phyloP scores from a whole-genome alignment of 1,140 invertebrate genomes.

The Drosophila busckii region DNA sequence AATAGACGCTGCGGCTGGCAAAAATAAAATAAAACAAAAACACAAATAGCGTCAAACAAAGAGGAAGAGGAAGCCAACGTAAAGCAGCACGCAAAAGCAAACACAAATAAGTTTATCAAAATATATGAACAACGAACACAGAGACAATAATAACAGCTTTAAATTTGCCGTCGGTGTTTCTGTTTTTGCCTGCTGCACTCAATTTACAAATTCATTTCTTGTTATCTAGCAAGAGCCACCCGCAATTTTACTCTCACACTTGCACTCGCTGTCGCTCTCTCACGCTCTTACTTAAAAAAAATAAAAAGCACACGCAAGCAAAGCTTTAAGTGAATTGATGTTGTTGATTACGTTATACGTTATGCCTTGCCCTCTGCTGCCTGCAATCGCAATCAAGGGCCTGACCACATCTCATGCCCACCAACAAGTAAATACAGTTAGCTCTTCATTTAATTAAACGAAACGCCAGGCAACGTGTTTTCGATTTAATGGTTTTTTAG shows the following conservation, averaged over 20 bases:
- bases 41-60: slow-evolving; percentile 48
- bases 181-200: slow-evolving; percentile 34
- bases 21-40: slow-evolving; percentile 6
- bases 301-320: not conserved
- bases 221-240: too few relatives aligned
- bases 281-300: not conserved
- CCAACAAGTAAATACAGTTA: slow-evolving; percentile 28
- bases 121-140: not conserved
- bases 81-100: slow-evolving; percentile 32
- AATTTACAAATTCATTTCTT: slow-evolving; percentile 33
- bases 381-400: slow-evolving; percentile 38
- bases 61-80: slow-evolving; percentile 63
- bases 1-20: slow-evolving; percentile 1
- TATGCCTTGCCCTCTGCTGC: slow-evolving; percentile 9
- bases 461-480: slow-evolving; percentile 32
- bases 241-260: slow-evolving; percentile 29
- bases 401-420: not conserved
- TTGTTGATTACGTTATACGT: slow-evolving; percentile 50
- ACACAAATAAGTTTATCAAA: slow-evolving; percentile 26
- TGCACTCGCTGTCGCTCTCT: slow-evolving; percentile 35
- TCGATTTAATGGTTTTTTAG: slow-evolving; percentile 44
- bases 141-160: slow-evolving; percentile 15
- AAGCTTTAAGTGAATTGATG: slow-evolving; percentile 56
- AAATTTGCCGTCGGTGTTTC: slow-evolving; percentile 9
- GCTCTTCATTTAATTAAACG: slow-evolving; percentile 51